Conservation (phyloP, 2,797 vertebrate genomes). For the Rhynchonycteris naso region DNA sequence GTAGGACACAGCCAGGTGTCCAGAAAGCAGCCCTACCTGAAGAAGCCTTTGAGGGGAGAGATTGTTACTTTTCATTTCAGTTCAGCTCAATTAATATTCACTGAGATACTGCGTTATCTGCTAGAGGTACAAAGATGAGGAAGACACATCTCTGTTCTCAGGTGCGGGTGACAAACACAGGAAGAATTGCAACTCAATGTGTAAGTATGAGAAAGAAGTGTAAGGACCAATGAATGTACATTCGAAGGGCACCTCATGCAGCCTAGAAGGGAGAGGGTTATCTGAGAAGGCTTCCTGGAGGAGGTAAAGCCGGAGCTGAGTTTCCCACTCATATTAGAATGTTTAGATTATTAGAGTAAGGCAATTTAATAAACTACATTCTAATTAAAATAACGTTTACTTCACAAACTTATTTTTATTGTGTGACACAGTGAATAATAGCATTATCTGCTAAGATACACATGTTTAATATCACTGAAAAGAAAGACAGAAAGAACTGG, state of each 20-base stretch:
- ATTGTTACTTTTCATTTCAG: background rate
- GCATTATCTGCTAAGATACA: background rate
- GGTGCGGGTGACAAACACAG: background rate
- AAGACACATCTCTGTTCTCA: background rate
- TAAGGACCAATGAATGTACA: background rate
- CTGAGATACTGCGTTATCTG: background rate
- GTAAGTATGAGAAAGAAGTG: background rate
- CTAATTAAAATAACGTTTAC: background rate
- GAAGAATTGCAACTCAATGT: background rate
- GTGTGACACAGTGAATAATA: background rate
- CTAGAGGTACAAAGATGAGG: background rate
- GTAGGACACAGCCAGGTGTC: background rate
- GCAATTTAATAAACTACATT: background rate
- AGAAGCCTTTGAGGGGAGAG: background rate
- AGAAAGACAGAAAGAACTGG: background rate
- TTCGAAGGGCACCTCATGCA: background rate
- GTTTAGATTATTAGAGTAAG: background rate
- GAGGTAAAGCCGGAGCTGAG: background rate
- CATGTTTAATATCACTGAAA: background rate
- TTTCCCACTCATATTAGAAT: background rate
- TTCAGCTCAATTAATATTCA: conserved; percentile 8
- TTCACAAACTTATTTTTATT: background rate
- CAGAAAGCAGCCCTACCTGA: background rate
- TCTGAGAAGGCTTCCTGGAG: background rate
- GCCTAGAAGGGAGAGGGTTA: background rate